A percentile compares a stretch with the other conserved stretches of the same genome.
phyloP scores from a whole-genome alignment of 2,888 invertebrate genomes.

The Andrena hattorfiana region DNA sequence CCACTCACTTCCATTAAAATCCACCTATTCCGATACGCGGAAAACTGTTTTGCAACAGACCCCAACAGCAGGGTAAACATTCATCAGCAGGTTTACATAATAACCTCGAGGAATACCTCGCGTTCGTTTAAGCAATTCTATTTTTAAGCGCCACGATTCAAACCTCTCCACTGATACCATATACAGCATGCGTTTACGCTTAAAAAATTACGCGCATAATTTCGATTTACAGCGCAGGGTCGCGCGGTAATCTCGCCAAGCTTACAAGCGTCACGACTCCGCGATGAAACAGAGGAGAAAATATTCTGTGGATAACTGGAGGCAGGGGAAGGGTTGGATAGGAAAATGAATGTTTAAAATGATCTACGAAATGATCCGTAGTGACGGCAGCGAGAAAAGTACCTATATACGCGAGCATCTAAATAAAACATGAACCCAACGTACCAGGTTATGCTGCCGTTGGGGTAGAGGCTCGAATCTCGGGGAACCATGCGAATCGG shows the following conservation, averaged over 20 bases:
- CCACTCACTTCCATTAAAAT: no score
- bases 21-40: no score
- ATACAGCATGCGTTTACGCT: conserved; percentile 13
- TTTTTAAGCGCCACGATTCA: not conserved
- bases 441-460: not conserved
- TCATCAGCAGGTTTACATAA: not conserved
- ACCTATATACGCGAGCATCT: not conserved
- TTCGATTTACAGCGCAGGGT: conserved; percentile 19
- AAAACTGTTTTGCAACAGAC: no score
- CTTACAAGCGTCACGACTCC: conserved; percentile 38
- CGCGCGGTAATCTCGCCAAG: conserved; percentile 34
- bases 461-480: conserved; percentile 36
- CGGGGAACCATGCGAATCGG: conserved; percentile 29
- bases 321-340: conserved; percentile 19
- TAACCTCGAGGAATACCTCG: no score
- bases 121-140: not conserved
- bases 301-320: conserved; percentile 24
- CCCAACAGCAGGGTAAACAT: no score
- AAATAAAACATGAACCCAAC: conserved; percentile 52
- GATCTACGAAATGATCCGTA: conserved; percentile 60
- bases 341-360: conserved; percentile 55
- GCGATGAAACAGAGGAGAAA: not conserved
- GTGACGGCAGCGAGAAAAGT: conserved; percentile 25
- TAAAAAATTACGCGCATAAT: conserved; percentile 43
- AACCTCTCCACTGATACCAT: conserved; percentile 15